Evolutionary conservation across 2,797 vertebrate species (phyloP).

Genomic region (Taenioides sp.): DNA sequence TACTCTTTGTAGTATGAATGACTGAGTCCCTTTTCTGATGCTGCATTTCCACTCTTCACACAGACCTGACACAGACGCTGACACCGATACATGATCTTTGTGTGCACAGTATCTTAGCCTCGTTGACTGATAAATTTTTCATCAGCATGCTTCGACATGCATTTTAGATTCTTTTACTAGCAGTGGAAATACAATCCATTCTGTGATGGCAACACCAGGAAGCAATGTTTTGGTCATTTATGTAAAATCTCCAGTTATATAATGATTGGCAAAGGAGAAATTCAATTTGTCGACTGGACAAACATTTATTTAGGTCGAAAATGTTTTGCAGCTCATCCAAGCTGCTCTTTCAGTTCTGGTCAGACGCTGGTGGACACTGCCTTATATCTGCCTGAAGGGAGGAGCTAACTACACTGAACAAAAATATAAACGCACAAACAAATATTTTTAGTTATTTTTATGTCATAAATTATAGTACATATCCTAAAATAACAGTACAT

Average conservation of each 20-base stretch:
- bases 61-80: slow-evolving; percentile 36
- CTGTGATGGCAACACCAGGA: background rate
- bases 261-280: background rate
- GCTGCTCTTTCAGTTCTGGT: no score
- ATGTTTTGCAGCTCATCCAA: no score
- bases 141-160: slow-evolving; percentile 59
- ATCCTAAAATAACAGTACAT: no score
- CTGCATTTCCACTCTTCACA: slow-evolving; percentile 35
- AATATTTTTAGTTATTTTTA: no score
- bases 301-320: no score
- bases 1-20: background rate
- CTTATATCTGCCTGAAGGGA: no score
- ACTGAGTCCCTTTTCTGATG: slow-evolving; percentile 23
- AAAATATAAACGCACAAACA: no score
- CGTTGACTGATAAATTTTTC: slow-evolving; percentile 55
- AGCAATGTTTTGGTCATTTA: slow-evolving; percentile 1
- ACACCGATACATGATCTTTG: slow-evolving; percentile 49
- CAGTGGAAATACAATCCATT: slow-evolving; percentile 45
- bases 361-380: no score
- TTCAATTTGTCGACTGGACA: no score
- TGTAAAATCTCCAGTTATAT: background rate
- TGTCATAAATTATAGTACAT: no score
- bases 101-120: slow-evolving; percentile 40
- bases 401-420: no score
- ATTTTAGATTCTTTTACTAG: slow-evolving; percentile 52